phyloP scores from a whole-genome alignment of 1,140 invertebrate species.

The Papilio glaucus region DNA sequence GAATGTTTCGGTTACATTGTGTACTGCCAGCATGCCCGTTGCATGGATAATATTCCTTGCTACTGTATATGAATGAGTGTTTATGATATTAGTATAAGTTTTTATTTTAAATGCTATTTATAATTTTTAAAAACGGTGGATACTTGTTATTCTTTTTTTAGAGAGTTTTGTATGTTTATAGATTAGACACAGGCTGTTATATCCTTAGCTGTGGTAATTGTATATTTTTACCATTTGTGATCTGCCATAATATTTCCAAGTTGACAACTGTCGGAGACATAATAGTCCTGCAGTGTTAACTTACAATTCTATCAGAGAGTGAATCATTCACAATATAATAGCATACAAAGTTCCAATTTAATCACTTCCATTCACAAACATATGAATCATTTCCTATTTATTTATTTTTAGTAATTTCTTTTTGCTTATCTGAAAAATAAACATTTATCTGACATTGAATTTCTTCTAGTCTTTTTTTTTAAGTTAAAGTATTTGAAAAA shows the following conservation, averaged over 20 bases:
- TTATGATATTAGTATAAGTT: conserved; percentile 60
- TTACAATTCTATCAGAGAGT: not conserved
- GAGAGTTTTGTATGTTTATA: conserved; percentile 74
- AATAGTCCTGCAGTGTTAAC: conserved; percentile 1
- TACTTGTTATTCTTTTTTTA: conserved; percentile 76
- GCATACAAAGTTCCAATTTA: conserved; percentile 11
- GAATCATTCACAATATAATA: conserved; percentile 16
- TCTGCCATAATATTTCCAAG: conserved; percentile 23
- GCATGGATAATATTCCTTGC: conserved; percentile 48
- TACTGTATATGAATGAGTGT: conserved; percentile 56
- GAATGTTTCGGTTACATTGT: conserved; percentile 55
- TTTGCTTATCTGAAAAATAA: conserved; percentile 32
- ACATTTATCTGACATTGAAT: conserved; percentile 14
- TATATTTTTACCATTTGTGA: conserved; percentile 45
- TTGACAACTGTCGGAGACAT: not conserved
- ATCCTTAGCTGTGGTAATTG: conserved; percentile 40
- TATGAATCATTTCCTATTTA: conserved; percentile 22
- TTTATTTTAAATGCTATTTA: conserved; percentile 71
- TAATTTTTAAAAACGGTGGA: conserved; percentile 63
- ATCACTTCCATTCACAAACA: conserved; percentile 18
- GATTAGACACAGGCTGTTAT: conserved; percentile 54
- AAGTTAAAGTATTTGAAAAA: conserved; percentile 27
- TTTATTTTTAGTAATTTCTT: conserved; percentile 21
- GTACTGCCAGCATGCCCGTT: conserved; percentile 43
- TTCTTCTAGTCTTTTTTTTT: conserved; percentile 33